Base-by-base conservation (phyloP, 2,888 invertebrate genomes). In the Ommatoiulus sabulosus region DNA sequence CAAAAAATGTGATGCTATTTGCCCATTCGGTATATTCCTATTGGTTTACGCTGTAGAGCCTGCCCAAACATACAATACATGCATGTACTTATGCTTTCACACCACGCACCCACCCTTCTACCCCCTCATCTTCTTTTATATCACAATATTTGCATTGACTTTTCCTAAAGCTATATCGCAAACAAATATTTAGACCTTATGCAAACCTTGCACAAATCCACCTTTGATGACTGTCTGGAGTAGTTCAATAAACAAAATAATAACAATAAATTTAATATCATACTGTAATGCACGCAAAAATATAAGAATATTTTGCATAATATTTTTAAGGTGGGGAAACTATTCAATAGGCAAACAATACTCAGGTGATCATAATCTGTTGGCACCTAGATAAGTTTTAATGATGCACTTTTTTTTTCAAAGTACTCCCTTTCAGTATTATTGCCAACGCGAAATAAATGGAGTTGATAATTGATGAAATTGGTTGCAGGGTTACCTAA, bases 31-130 rank as follows among this genome's bases (percentile, higher is more conserved):
- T 10, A n/a, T 10, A 35, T 80, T 80, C 12, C 24, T 35, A 80
- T 80, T 80, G 80, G 80, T 80, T 80, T 80, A 80, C 20, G n/a
- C n/a, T n/a, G n/a, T n/a, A 35, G 80, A 8, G 35, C 80, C 35
- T 80, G 80, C 80, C 80, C 80, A 80, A 80, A 80, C 52, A 52
- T 80, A 17, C 57, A 5, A 24, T 35, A 80, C 80, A 5, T 35
- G 20, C 12, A 80, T 20, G 35, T n/a, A n/a, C n/a, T n/a, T n/a
- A 80, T 80, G 80, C 80, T 80, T 35, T 80, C 80, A 80, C 80
- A 80, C 80, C 80, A 80, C 80, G 80, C 35, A 80, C 80, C 80
- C 80, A 35, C 80, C 80, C 80, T 24, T 80, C 35, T 80, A 35
- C 80, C 80, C 80, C 80, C 80, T 80, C 80, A 80, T 80, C 35